phyloP scores from a whole-genome alignment of 1,140 invertebrate genomes.

The Panagrolaimus sp. region DNA sequence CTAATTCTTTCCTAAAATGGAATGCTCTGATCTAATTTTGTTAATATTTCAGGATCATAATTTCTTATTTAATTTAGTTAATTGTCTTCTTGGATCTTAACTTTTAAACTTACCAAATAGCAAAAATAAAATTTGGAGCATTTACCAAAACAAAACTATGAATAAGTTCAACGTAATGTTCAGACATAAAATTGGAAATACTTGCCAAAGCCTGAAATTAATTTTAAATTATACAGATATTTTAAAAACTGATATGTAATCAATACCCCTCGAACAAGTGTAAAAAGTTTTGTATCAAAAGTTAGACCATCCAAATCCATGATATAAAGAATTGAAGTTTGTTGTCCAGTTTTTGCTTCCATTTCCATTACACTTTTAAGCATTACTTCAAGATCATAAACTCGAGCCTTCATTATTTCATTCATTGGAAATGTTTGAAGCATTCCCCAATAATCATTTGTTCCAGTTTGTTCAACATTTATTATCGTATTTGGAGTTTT shows the following conservation, averaged over 20 bases:
- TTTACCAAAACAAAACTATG: conserved; percentile 55
- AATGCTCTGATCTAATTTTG: too few species aligned
- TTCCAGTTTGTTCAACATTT: conserved; percentile 56
- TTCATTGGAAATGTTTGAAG: conserved; percentile 53
- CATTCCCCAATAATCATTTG: conserved; percentile 58
- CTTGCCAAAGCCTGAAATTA: conserved; percentile 49
- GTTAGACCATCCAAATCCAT: conserved; percentile 56
- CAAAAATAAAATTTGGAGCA: conserved; percentile 51
- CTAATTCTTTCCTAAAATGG: too few species aligned
- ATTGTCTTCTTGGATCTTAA: too few species aligned
- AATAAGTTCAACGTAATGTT: conserved; percentile 56
- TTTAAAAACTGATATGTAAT: conserved; percentile 38
- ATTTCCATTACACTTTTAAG: conserved; percentile 52
- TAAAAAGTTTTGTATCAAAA: conserved; percentile 44
- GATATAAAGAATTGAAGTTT: conserved; percentile 54
- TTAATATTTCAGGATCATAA: too few species aligned
- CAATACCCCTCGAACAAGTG: conserved; percentile 50
- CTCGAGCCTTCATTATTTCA: conserved; percentile 51
- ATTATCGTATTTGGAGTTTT: conserved; percentile 50
- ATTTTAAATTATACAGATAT: too few species aligned
- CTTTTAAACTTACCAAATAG: conserved; percentile 46
- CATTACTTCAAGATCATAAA: conserved; percentile 58
- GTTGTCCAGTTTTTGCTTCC: conserved; percentile 51
- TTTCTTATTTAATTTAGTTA: too few species aligned
- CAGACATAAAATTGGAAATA: conserved; percentile 56